These are phyloP conservation scores for Meloidogyne exigua DNA, from an alignment of 1,140 invertebrate species.

Conservation along the genomic window DNA sequence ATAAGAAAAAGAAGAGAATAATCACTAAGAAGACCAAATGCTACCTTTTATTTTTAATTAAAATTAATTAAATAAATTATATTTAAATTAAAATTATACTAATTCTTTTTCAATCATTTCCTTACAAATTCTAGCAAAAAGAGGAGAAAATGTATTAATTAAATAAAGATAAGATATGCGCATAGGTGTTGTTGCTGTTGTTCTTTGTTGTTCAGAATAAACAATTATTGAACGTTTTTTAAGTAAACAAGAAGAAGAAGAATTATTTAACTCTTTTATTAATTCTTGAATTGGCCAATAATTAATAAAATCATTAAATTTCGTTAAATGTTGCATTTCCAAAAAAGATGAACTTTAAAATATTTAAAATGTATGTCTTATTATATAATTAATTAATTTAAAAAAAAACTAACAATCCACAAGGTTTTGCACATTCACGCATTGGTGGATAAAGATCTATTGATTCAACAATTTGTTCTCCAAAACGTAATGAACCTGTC, in stretches of 20 bases:
- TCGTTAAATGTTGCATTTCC: constrained; percentile 3
- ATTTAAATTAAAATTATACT: neutral
- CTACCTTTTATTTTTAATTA: too few species aligned
- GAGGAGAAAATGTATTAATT: constrained; percentile 24
- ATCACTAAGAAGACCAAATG: neutral
- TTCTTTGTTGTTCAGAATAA: neutral
- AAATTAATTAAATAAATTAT: neutral
- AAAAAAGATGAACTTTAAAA: constrained; percentile 19
- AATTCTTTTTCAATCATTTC: constrained; percentile 19
- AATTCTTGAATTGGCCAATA: constrained; percentile 21
- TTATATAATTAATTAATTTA: too few species aligned
- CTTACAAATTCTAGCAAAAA: constrained; percentile 21
- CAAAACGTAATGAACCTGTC: constrained; percentile 18
- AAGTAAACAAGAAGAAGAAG: neutral
- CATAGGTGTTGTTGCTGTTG: constrained; percentile 2
- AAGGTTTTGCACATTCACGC: constrained; percentile 13
- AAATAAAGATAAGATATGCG: constrained; percentile 17
- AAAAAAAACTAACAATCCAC: constrained; percentile 15
- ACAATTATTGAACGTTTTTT: constrained; percentile 5
- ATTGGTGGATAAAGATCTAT: constrained; percentile 25
- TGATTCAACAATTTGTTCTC: constrained; percentile 12
- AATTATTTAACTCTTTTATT: neutral
- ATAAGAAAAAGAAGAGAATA: constrained; percentile 11
- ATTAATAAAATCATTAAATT: constrained; percentile 3
- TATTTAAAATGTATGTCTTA: too few species aligned